A percentile compares a stretch with the other conserved stretches of the same genome.
phyloP scores from a whole-genome alignment of 2,797 vertebrate genomes.

The Leptoclinus maculatus region DNA sequence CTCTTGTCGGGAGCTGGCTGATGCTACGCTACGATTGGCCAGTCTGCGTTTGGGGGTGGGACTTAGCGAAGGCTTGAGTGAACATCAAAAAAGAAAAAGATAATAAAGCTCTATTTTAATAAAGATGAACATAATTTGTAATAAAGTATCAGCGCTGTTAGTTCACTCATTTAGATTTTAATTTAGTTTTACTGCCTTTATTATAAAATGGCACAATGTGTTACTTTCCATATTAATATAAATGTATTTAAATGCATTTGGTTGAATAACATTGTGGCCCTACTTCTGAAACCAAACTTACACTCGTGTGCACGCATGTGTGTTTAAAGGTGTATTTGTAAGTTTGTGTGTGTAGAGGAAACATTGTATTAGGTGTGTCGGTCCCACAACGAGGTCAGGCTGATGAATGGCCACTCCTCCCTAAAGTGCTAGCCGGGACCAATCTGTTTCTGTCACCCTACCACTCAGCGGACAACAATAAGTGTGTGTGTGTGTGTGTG shows the following conservation, averaged over 20 bases:
- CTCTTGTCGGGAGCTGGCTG: too few species aligned
- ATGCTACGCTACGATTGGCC: too few species aligned
- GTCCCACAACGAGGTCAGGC: conserved; percentile 75
- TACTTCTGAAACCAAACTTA: neutral
- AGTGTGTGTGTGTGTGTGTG: neutral
- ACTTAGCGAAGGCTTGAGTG: too few species aligned
- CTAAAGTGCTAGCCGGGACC: conserved; percentile 38
- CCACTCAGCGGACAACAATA: conserved; percentile 37
- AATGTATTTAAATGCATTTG: neutral
- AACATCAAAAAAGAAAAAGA: too few species aligned
- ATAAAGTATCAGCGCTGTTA: neutral
- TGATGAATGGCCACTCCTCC: conserved; percentile 75
- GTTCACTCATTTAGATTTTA: neutral
- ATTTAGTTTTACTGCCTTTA: neutral
- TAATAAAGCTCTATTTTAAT: too few species aligned
- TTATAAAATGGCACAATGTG: neutral
- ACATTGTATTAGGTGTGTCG: conserved; percentile 48
- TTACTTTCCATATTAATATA: neutral
- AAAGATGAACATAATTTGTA: too few species aligned
- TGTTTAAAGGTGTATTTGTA: neutral
- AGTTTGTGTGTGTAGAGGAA: conserved; percentile 10
- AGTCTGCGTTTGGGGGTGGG: too few species aligned
- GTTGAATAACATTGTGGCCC: neutral
- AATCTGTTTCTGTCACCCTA: conserved; percentile 57
- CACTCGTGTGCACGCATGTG: neutral